Conservation (phyloP, 2,888 invertebrate genomes). For the Ametastegia equiseti region DNA sequence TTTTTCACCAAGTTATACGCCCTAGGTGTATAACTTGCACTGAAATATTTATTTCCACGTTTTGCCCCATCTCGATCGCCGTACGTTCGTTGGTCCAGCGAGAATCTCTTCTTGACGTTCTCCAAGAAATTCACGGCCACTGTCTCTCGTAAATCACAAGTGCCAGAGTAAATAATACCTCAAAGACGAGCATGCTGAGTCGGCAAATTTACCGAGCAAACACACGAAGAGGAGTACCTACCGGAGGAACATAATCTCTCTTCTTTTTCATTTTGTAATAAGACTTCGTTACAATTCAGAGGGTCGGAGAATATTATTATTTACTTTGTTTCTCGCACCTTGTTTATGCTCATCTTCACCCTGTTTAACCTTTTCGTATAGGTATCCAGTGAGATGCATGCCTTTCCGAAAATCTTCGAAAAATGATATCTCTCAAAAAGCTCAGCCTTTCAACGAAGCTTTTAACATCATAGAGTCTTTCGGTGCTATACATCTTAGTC, state of each 20-base stretch:
- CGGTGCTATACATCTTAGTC: no score
- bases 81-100: not conserved
- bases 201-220: constrained; percentile 36
- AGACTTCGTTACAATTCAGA: constrained; percentile 14
- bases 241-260: constrained; percentile 1
- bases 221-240: not conserved
- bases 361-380: no score
- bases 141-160: constrained; percentile 41
- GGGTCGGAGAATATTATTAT: constrained; percentile 6
- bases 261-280: constrained; percentile 6
- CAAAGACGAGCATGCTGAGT: constrained; percentile 9
- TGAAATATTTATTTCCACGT: not conserved
- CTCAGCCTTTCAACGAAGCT: no score
- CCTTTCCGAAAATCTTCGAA: no score
- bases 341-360: not conserved
- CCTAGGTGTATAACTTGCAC: not conserved
- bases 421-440: no score
- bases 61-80: not conserved
- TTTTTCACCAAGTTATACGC: not conserved
- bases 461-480: no score
- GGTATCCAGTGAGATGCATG: no score
- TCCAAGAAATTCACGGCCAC: constrained; percentile 21
- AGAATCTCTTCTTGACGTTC: not conserved
- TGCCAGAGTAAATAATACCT: constrained; percentile 42
- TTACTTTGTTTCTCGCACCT: not conserved